phyloP scores from a whole-genome alignment of 2,113 vertebrate species.

The Xerus inauris region DNA sequence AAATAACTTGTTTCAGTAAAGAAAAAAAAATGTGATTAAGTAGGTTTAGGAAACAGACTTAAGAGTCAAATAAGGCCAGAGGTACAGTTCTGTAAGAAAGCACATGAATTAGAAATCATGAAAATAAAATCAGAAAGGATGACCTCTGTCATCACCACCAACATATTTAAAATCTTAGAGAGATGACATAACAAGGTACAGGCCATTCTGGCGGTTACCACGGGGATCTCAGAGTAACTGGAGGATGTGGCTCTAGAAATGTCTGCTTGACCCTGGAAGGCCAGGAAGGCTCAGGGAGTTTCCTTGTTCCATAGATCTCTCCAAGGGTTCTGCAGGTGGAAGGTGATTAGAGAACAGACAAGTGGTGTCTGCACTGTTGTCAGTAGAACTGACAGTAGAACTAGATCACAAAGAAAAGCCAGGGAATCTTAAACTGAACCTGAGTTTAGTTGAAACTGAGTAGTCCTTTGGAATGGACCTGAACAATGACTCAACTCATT shows the following conservation, averaged over 20 bases:
- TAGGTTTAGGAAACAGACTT: neutral
- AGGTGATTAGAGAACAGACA: neutral
- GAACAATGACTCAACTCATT: conserved; percentile 64
- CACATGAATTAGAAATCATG: neutral
- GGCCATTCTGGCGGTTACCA: neutral
- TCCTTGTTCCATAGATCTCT: neutral
- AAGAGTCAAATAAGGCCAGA: neutral
- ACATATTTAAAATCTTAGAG: neutral
- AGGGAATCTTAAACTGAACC: neutral
- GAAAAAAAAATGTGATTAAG: neutral
- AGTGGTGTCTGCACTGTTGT: neutral
- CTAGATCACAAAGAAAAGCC: neutral
- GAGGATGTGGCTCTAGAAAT: neutral
- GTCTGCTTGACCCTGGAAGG: neutral
- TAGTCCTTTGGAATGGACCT: conserved; percentile 17
- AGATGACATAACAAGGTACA: neutral
- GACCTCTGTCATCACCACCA: neutral
- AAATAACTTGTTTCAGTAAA: neutral
- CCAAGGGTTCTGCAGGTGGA: neutral
- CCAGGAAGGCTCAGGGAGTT: neutral
- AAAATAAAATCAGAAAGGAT: neutral
- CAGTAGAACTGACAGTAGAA: neutral
- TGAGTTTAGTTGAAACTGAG: conserved; percentile 43
- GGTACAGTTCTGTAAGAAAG: neutral
- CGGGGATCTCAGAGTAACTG: neutral